Base-by-base conservation (phyloP, 2,797 vertebrate genomes). In the Lacerta agilis region DNA sequence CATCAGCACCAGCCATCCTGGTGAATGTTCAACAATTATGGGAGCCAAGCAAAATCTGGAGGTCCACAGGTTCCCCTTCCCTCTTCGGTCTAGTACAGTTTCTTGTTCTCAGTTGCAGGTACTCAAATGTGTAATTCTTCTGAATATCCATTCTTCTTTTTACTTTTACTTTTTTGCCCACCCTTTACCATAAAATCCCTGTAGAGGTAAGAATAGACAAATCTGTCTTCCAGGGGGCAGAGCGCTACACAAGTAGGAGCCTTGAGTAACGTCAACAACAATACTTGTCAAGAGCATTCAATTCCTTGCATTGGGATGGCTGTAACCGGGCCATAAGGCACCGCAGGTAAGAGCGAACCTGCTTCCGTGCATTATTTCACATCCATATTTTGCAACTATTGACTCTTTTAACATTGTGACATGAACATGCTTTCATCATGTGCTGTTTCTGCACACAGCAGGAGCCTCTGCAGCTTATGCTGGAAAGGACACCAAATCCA, bases 351-450 rank as follows among this genome's bases (percentile, higher is more conserved):
- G 80, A 81, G 41, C 17, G 25, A 75, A 75, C 67, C 41, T 49
- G 58, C 38, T 73, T 49, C 69, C 18, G 5, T 13, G 49, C 23
- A 45, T 36, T 79, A 81, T 67, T 29, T 73, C 17, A 69, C n/a
- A 85, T 49, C 41, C 71, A 80, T 66, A 81, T 67, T 76, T 76
- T 75, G 33, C 41, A 85, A n/a, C n/a, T 41, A 76, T 67, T 88
- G 78, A 41, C 83, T 81, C 69, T 85, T 41, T 66, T 76, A 85
- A 49, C 27, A n/a, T 76, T 75, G 78, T 69, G 78, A 85, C 83
- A 89, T 76, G 71, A 81, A 80, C 85, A 86, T 81, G 78, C 88
- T 89, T 89, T 89, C 55, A 89, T 55, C 61, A 41, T 80, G 61
- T 76, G 71, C 20, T 41, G 83, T 73, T 81, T 80, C 83, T 76